Conservation (phyloP, 2,113 vertebrate genomes). For the Daboia siamensis region DNA sequence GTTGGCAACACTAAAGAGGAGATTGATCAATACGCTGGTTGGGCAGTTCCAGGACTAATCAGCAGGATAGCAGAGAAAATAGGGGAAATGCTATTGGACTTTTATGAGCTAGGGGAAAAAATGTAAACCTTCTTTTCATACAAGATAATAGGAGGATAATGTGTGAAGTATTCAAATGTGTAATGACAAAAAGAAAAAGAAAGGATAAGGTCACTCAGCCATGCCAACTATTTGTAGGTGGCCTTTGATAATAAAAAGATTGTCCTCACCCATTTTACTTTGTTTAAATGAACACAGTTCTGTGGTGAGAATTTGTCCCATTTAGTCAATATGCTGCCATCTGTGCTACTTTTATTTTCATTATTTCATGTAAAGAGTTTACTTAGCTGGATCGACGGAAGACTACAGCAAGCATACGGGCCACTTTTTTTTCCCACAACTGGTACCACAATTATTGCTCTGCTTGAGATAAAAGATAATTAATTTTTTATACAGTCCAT, state of each 20-base stretch:
- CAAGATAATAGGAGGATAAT: not conserved
- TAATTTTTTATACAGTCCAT: slow-evolving; percentile 25
- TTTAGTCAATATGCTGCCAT: slow-evolving; percentile 36
- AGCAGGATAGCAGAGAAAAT: not conserved
- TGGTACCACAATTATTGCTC: not conserved
- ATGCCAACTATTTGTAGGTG: not conserved
- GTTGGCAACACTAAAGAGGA: not conserved
- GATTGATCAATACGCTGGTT: not conserved
- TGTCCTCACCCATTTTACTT: not conserved
- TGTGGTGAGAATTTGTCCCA: not conserved
- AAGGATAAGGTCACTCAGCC: not conserved
- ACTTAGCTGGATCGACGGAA: slow-evolving; percentile 4
- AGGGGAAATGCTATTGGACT: not conserved
- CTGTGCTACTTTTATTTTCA: slow-evolving; percentile 24
- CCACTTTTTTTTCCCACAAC: not conserved
- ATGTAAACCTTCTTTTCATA: not conserved
- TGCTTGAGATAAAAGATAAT: slow-evolving; percentile 27
- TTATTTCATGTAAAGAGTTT: slow-evolving; percentile 41
- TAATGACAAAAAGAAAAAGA: not conserved
- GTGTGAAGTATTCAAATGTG: not conserved
- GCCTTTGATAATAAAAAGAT: not conserved
- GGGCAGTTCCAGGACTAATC: not conserved
- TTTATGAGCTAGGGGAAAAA: not conserved
- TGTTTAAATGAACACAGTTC: not conserved
- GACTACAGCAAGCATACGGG: slow-evolving; percentile 30